Evolutionary conservation across 2,888 invertebrate species (phyloP).

Genomic region (Pandemis heparana): DNA sequence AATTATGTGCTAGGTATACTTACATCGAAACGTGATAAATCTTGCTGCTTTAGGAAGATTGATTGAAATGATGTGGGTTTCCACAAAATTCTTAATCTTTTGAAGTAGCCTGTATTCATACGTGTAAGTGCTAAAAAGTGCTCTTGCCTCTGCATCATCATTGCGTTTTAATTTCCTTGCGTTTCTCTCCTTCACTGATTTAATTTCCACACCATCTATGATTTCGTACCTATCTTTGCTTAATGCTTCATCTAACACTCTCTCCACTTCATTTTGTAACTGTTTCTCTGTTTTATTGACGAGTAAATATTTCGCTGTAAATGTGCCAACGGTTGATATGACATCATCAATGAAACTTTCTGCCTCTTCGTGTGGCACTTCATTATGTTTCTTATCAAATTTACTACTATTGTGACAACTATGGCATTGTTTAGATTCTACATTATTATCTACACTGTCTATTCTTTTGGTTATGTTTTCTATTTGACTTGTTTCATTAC

Average conservation of each 20-base stretch:
- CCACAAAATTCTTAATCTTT: conserved; percentile 85
- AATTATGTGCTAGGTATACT: conserved; percentile 60
- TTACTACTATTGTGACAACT: conserved; percentile 72
- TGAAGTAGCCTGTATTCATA: conserved; percentile 85
- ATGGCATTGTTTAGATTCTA: conserved; percentile 79
- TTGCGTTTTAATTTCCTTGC: conserved; percentile 43
- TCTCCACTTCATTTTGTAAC: conserved; percentile 82
- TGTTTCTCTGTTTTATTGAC: conserved; percentile 70
- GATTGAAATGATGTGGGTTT: conserved; percentile 87
- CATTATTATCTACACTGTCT: conserved; percentile 67
- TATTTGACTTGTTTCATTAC: conserved; percentile 60
- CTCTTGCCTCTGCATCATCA: conserved; percentile 61
- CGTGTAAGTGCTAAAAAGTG: conserved; percentile 72
- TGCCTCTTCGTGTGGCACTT: conserved; percentile 46
- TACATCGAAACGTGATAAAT: conserved; percentile 87
- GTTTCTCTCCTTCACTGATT: conserved; percentile 56
- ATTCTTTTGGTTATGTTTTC: conserved; percentile 69
- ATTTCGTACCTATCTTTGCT: conserved; percentile 84
- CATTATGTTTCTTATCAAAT: conserved; percentile 51
- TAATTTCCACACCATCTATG: conserved; percentile 85
- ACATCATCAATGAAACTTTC: conserved; percentile 61
- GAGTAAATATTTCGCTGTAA: conserved; percentile 65
- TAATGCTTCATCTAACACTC: conserved; percentile 85
- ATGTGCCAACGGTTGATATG: conserved; percentile 63
- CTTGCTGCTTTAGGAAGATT: conserved; percentile 89